Conservation (phyloP, 2,113 vertebrate genomes). For the Pachypanchax playfairii region DNA sequence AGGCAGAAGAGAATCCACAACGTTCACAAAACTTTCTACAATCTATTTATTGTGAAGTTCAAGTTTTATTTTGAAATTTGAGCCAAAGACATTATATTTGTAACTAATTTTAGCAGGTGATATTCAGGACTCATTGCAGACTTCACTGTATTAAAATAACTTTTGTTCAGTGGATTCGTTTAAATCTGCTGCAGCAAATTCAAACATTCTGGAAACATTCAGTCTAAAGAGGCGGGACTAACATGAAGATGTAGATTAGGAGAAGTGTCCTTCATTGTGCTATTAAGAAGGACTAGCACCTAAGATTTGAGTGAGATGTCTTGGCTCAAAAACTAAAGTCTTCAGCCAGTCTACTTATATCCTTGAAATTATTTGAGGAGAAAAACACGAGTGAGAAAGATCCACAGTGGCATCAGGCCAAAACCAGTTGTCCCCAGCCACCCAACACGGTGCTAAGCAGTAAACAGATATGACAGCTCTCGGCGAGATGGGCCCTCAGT, state of each 20-base stretch:
- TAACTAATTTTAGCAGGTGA: too few relatives aligned
- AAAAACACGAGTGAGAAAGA: constrained; percentile 19
- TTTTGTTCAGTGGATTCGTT: too few relatives aligned
- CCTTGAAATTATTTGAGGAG: constrained; percentile 28
- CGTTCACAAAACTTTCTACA: too few relatives aligned
- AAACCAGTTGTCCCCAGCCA: constrained; percentile 13
- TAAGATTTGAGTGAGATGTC: not conserved
- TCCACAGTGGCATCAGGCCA: constrained; percentile 27
- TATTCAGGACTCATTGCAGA: too few relatives aligned
- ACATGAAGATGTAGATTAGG: not conserved
- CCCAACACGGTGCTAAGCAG: constrained; percentile 35
- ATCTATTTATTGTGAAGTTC: too few relatives aligned
- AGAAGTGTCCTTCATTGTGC: not conserved
- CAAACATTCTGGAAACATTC: too few relatives aligned
- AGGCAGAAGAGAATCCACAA: too few relatives aligned
- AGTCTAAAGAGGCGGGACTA: too few relatives aligned
- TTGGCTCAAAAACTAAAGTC: constrained; percentile 3
- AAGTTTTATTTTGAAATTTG: too few relatives aligned
- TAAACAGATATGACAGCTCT: constrained; percentile 65
- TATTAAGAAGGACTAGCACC: not conserved
- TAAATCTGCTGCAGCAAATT: too few relatives aligned
- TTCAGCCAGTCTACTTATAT: not conserved
- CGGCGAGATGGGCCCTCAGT: constrained; percentile 29
- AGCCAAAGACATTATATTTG: too few relatives aligned
- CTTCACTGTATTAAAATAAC: too few relatives aligned